Evolutionary conservation across 1,140 invertebrate genomes (phyloP).

Genomic region (Aphaenogaster ashmeadi): DNA sequence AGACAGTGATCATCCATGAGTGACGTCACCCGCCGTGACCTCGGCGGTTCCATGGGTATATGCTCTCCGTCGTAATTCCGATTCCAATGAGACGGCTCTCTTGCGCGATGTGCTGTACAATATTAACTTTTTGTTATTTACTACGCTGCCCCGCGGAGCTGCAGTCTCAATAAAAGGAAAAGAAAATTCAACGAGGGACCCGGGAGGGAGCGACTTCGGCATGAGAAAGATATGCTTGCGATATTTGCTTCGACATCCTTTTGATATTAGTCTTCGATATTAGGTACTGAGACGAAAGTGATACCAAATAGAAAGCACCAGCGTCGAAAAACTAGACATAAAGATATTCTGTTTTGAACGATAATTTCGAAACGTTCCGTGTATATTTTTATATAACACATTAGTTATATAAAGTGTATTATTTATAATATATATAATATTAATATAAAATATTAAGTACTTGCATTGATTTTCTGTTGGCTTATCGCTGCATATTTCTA

Average conservation of each 20-base stretch:
- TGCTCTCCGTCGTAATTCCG: constrained; percentile 74
- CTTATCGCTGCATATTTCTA: neutral
- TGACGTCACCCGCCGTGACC: constrained; percentile 71
- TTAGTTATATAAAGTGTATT: neutral
- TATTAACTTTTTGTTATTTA: constrained; percentile 54
- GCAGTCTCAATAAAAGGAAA: constrained; percentile 2
- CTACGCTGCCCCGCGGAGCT: neutral
- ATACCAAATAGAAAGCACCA: neutral
- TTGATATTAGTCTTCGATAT: neutral
- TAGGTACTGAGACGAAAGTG: neutral
- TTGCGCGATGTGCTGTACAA: neutral
- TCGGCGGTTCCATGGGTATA: constrained; percentile 42
- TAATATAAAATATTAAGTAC: constrained; percentile 12
- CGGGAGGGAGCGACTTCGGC: neutral
- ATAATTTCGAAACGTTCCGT: neutral
- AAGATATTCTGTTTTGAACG: neutral
- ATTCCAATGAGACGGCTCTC: constrained; percentile 77
- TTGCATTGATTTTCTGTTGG: neutral
- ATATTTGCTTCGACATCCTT: neutral
- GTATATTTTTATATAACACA: neutral
- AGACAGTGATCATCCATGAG: constrained; percentile 63
- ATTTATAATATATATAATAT: neutral
- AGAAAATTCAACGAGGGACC: neutral
- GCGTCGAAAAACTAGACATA: neutral
- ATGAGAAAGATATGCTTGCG: too few species aligned